These are phyloP conservation scores for Chrosomus eos DNA, from an alignment of 2,797 vertebrate species.

Conservation along the genomic window DNA sequence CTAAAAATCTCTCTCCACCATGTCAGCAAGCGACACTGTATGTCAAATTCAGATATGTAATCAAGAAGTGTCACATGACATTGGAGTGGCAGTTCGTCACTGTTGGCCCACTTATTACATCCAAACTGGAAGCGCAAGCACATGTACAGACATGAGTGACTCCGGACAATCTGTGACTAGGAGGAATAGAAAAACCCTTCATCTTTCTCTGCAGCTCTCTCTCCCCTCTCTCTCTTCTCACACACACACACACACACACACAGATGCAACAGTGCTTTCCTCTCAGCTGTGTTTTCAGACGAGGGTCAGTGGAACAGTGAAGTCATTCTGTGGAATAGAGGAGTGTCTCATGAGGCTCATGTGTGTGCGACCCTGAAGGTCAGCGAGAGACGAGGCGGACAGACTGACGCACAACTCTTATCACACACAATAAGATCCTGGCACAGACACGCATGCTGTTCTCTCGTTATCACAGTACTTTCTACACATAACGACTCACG, in stretches of 20 bases:
- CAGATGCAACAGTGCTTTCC: conserved; percentile 15
- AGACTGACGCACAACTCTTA: conserved; percentile 29
- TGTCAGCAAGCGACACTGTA: neutral
- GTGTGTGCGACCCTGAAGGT: conserved; percentile 28
- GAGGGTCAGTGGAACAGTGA: conserved; percentile 61
- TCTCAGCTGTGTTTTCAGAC: conserved; percentile 34
- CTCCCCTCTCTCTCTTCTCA: conserved; percentile 12
- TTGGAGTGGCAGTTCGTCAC: neutral
- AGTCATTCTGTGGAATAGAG: conserved; percentile 71
- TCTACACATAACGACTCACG: neutral
- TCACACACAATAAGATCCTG: conserved; percentile 45
- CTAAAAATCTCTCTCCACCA: neutral
- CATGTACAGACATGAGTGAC: conserved; percentile 35
- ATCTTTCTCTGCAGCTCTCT: conserved; percentile 11
- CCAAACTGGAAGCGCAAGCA: neutral
- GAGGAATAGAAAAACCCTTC: conserved; percentile 12
- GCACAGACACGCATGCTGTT: conserved; percentile 29
- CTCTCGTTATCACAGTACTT: conserved; percentile 48
- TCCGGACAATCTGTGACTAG: neutral
- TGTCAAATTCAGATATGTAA: conserved; percentile 26
- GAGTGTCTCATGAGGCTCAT: conserved; percentile 63
- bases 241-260: conserved; percentile 20
- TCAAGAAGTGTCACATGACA: neutral
- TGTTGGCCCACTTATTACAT: conserved; percentile 3
- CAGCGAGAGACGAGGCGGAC: conserved; percentile 34